These are phyloP conservation scores for Trematocara variabile DNA, from an alignment of 2,113 vertebrate species.

Conservation along the genomic window DNA sequence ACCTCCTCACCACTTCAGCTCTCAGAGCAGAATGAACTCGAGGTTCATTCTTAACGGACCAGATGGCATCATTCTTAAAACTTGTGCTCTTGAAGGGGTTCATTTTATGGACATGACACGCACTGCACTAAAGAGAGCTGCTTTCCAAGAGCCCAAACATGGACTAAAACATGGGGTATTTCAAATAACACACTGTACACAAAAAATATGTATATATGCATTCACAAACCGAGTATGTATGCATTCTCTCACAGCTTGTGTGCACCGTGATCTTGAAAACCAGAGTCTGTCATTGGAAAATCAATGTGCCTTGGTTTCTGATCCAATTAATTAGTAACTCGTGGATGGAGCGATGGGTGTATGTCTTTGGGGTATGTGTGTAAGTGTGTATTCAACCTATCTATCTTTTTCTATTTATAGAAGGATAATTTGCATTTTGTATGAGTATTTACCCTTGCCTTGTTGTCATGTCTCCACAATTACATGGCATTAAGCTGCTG, in stretches of 20 bases:
- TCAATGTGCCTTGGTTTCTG: conserved; percentile 64
- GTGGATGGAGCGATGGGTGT: conserved; percentile 29
- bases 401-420: background rate
- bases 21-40: conserved; percentile 23
- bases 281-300: conserved; percentile 62
- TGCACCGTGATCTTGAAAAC: conserved; percentile 56
- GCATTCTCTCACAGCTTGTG: background rate
- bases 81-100: background rate
- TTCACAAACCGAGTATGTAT: background rate
- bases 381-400: background rate
- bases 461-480: background rate
- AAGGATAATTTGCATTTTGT: background rate
- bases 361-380: background rate
- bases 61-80: background rate
- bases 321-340: conserved; percentile 71
- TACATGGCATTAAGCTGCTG: background rate
- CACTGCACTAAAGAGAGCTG: background rate
- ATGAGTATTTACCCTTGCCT: background rate
- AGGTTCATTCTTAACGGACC: background rate
- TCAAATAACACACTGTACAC: conserved; percentile 27
- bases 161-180: conserved; percentile 39
- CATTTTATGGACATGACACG: conserved; percentile 32
- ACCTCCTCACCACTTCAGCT: conserved; percentile 11
- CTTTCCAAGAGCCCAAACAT: conserved; percentile 50
- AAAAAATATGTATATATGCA: background rate